These are phyloP conservation scores for Triplophysa tibetana DNA, from an alignment of 2,113 vertebrate genomes.

Conservation along the genomic window DNA sequence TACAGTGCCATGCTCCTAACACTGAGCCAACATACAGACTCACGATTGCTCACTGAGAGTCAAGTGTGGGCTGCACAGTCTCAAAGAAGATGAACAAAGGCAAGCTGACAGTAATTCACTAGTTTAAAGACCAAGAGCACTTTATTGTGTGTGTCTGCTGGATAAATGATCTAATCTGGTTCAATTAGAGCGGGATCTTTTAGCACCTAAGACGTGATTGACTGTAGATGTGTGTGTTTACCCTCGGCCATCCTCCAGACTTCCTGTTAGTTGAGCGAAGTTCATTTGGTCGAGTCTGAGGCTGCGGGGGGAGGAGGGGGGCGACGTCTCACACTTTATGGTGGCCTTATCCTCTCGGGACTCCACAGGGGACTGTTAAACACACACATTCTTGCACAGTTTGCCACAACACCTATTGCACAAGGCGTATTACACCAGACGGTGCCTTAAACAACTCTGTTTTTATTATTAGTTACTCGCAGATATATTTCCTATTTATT, in stretches of 20 bases:
- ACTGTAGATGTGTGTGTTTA: conserved; percentile 55
- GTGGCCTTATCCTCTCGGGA: conserved; percentile 93
- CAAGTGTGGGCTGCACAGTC: conserved; percentile 4
- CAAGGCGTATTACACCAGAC: neutral
- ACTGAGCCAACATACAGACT: too few species aligned
- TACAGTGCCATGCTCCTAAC: too few species aligned
- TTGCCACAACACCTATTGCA: neutral
- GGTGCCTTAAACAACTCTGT: neutral
- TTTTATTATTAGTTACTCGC: neutral
- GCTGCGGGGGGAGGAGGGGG: conserved; percentile 90
- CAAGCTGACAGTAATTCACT: conserved; percentile 28
- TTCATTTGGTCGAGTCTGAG: conserved; percentile 88
- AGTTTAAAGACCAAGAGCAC: conserved; percentile 5
- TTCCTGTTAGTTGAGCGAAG: conserved; percentile 83
- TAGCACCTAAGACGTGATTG: neutral
- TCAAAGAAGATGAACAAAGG: neutral
- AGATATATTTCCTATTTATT: neutral
- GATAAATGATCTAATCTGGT: conserved; percentile 11
- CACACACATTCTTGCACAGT: neutral
- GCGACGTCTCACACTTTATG: conserved; percentile 97
- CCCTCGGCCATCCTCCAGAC: conserved; percentile 91
- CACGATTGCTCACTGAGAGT: too few species aligned
- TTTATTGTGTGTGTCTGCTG: conserved; percentile 19
- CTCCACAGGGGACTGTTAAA: conserved; percentile 87
- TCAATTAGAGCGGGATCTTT: conserved; percentile 9